Percentiles rank a stretch among this genome's conserved stretches.
Conservation (phyloP, 1,140 invertebrate genomes). For the Dryas iulia region DNA sequence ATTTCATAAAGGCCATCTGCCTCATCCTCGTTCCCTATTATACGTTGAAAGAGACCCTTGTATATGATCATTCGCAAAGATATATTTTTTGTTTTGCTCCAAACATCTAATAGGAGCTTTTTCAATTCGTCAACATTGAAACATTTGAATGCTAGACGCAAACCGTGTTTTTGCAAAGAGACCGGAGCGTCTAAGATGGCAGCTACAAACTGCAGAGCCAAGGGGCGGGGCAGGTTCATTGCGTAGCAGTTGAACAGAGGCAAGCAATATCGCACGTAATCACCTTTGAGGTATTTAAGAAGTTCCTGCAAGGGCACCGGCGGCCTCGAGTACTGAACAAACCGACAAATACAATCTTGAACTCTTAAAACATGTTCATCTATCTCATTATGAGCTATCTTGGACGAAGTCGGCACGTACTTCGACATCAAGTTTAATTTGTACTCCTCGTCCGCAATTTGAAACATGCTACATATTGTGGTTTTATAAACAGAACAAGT, state of each 20-base stretch:
- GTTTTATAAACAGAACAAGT: conserved; percentile 6
- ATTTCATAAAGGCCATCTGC: conserved; percentile 40
- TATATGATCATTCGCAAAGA: conserved; percentile 52
- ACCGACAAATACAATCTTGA: conserved; percentile 52
- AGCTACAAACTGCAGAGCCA: conserved; percentile 45
- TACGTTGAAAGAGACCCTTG: conserved; percentile 35
- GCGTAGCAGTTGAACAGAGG: conserved; percentile 52
- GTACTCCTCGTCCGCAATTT: conserved; percentile 41
- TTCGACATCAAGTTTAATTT: conserved; percentile 49
- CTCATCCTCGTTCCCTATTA: conserved; percentile 11
- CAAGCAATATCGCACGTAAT: conserved; percentile 53
- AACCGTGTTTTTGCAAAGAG: conserved; percentile 58
- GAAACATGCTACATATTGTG: conserved; percentile 38
- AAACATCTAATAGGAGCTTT: conserved; percentile 40
- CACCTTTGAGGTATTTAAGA: conserved; percentile 52
- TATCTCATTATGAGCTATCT: conserved; percentile 45
- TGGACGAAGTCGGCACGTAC: conserved; percentile 45
- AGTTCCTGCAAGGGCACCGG: conserved; percentile 44
- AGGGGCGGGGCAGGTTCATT: conserved; percentile 42
- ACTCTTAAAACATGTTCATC: conserved; percentile 38
- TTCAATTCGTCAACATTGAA: conserved; percentile 44
- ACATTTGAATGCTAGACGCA: conserved; percentile 53
- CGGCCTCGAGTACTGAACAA: conserved; percentile 49
- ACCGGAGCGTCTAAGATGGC: conserved; percentile 46
- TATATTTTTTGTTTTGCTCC: conserved; percentile 56